Percentiles rank a stretch among this genome's conserved stretches.
phyloP scores from a whole-genome alignment of 2,797 vertebrate species.

The Crypturellus tataupa region DNA sequence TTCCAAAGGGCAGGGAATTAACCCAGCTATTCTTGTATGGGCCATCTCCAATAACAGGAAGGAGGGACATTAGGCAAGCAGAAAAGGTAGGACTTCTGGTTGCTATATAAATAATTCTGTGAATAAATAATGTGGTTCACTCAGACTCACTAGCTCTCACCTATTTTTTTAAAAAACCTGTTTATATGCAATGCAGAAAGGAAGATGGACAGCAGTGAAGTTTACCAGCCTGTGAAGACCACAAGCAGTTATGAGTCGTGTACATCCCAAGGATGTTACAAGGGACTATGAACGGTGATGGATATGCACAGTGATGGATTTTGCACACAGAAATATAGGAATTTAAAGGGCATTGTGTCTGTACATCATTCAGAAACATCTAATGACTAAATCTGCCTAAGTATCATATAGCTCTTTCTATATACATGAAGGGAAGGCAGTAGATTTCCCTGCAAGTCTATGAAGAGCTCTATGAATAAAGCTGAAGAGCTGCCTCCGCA shows the following conservation, averaged over 20 bases:
- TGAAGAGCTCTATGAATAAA: constrained; percentile 73
- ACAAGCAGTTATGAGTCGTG: rapidly evolving
- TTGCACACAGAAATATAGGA: not conserved
- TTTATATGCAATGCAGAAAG: not conserved
- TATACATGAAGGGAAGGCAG: constrained; percentile 18
- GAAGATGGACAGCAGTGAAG: not conserved
- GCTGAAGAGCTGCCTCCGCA: constrained; percentile 69
- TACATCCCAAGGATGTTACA: rapidly evolving
- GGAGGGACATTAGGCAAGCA: not conserved
- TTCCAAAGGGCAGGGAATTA: not conserved
- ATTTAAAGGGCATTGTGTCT: not conserved
- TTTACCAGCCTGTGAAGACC: not conserved
- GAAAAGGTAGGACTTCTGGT: not conserved
- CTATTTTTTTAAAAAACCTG: not conserved
- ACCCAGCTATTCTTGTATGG: no score
- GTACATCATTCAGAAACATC: not conserved
- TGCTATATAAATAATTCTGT: not conserved
- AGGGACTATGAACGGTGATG: not conserved
- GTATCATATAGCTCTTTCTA: not conserved
- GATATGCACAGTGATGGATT: not conserved
- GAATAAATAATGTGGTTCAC: not conserved
- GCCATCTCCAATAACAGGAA: no score
- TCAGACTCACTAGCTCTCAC: not conserved
- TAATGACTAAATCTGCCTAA: not conserved
- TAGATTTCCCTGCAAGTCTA: constrained; percentile 64